These are phyloP conservation scores for Pterocles gutturalis DNA, from an alignment of 2,113 vertebrate genomes.

Conservation along the genomic window DNA sequence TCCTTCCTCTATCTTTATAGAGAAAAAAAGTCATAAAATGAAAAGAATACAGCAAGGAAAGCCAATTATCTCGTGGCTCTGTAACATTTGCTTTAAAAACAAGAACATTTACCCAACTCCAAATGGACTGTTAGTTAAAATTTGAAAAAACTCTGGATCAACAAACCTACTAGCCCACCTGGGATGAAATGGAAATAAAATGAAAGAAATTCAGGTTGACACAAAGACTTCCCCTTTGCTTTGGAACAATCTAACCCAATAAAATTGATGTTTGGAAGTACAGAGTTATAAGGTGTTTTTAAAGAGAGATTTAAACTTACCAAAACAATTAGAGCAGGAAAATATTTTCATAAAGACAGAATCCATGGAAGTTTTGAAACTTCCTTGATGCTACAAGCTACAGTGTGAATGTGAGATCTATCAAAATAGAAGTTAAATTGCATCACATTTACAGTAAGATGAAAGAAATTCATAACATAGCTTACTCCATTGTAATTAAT, in stretches of 20 bases:
- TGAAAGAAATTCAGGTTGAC: constrained; percentile 27
- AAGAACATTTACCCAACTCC: constrained; percentile 58
- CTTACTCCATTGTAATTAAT: background rate
- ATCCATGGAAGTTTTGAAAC: background rate
- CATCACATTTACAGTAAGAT: background rate
- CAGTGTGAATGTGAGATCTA: background rate
- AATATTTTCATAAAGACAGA: background rate
- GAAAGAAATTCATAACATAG: background rate
- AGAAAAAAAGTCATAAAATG: background rate
- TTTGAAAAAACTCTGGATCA: constrained; percentile 57
- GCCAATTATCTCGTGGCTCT: constrained; percentile 29
- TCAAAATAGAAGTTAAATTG: background rate
- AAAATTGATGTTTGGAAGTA: constrained; percentile 78
- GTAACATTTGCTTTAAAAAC: constrained; percentile 51
- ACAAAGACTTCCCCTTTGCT: constrained; percentile 63
- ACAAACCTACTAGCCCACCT: constrained; percentile 9
- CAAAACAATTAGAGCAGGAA: constrained; percentile 72
- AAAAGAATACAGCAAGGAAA: background rate
- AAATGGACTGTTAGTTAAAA: constrained; percentile 48
- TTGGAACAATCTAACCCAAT: constrained; percentile 67
- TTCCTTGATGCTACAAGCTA: background rate
- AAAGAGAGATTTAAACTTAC: constrained; percentile 45
- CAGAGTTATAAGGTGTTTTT: constrained; percentile 74
- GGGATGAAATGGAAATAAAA: constrained; percentile 58
- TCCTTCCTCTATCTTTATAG: background rate